Percentiles rank a stretch among this genome's conserved stretches.
These are phyloP conservation scores for Clostera curtula DNA, from an alignment of 2,888 invertebrate genomes.

Conservation along the genomic window DNA sequence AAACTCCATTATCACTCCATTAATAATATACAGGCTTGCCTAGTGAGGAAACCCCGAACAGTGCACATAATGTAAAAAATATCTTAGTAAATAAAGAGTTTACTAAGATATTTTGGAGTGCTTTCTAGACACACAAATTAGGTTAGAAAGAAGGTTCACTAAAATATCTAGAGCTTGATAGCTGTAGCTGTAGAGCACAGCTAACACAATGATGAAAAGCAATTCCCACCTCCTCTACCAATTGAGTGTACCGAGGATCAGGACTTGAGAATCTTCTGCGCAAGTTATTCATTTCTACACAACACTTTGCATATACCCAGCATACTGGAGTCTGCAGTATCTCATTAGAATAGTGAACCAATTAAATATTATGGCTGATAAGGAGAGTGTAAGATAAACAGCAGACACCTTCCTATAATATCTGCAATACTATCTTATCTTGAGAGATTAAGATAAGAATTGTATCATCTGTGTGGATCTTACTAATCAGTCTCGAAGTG, in stretches of 20 bases:
- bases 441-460: conserved; percentile 35
- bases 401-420: too few relatives aligned
- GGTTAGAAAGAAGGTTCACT: too few relatives aligned
- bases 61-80: too few relatives aligned
- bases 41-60: too few relatives aligned
- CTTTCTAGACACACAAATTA: too few relatives aligned
- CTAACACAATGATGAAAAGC: conserved; percentile 10
- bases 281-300: conserved; percentile 30
- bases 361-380: conserved; percentile 39
- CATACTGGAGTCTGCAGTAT: conserved; percentile 8
- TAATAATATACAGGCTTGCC: too few relatives aligned
- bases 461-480: conserved; percentile 21
- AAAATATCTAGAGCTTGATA: too few relatives aligned
- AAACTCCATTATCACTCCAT: too few relatives aligned
- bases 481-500: conserved; percentile 26
- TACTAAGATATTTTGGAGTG: too few relatives aligned
- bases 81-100: too few relatives aligned
- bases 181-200: too few relatives aligned
- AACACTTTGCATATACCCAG: conserved; percentile 14
- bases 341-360: conserved; percentile 8
- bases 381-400: conserved; percentile 25
- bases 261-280: conserved; percentile 34
- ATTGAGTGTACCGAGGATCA: conserved; percentile 37
- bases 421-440: conserved; percentile 51
- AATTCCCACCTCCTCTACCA: conserved; percentile 34